A percentile compares a stretch with the other conserved stretches of the same genome.
Conservation (phyloP, 2,113 vertebrate genomes). For the Cettia cetti region DNA sequence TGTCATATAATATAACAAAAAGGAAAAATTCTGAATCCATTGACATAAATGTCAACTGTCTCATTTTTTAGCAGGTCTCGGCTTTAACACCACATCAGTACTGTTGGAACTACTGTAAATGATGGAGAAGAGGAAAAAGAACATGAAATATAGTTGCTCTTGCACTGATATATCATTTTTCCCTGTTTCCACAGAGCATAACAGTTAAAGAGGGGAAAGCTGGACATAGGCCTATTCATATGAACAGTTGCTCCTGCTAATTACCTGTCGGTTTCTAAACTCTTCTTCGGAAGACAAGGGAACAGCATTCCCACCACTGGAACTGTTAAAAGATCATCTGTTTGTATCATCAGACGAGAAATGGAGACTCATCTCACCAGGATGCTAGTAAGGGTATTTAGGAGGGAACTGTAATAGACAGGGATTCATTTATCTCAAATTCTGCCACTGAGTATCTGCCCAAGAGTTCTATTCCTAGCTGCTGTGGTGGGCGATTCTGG, state of each 20-base stretch:
- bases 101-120: not conserved
- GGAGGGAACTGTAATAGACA: not conserved
- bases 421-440: not conserved
- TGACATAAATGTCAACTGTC: not conserved
- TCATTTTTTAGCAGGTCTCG: not conserved
- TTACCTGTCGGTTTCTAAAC: conserved; percentile 52
- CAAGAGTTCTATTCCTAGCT: not conserved
- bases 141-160: not conserved
- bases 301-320: conserved; percentile 39
- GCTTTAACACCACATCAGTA: not conserved
- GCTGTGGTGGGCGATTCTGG: not conserved
- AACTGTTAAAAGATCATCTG: conserved; percentile 52
- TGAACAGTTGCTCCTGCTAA: conserved; percentile 62
- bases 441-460: not conserved
- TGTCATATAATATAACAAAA: not conserved
- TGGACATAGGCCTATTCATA: conserved; percentile 38
- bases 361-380: not conserved
- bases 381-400: not conserved
- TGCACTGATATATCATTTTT: not conserved
- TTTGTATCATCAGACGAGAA: conserved; percentile 17
- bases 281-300: not conserved
- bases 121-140: not conserved
- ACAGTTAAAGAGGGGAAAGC: conserved; percentile 28
- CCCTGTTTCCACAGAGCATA: not conserved
- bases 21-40: not conserved